Percentiles rank a stretch among this genome's conserved stretches.
Evolutionary conservation across 2,797 vertebrate species (phyloP).

Genomic region (Uromys caudimaculatus): DNA sequence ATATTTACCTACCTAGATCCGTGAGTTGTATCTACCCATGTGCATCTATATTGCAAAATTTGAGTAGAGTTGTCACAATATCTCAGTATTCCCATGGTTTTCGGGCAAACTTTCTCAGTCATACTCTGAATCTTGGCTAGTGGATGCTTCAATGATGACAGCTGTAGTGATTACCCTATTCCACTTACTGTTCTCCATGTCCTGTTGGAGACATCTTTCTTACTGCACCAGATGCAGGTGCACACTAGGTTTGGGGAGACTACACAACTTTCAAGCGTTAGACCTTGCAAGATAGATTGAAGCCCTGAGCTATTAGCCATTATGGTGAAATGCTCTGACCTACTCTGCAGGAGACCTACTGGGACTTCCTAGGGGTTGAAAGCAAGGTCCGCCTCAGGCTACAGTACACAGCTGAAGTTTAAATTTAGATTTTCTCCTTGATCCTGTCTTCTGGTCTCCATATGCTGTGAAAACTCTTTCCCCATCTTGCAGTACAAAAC

Average conservation of each 20-base stretch:
- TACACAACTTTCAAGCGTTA: background rate
- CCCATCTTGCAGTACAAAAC: conserved; percentile 21
- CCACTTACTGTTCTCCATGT: background rate
- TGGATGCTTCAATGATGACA: background rate
- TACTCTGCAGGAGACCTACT: background rate
- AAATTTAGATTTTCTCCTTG: conserved; percentile 24
- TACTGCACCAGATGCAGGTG: background rate
- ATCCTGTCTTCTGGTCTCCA: conserved; percentile 29
- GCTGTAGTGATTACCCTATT: background rate
- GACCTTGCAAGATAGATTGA: background rate
- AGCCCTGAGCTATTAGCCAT: background rate
- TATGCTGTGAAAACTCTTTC: conserved; percentile 21
- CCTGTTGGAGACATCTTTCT: background rate
- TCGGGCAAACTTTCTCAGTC: conserved; percentile 20
- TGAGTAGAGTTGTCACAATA: conserved; percentile 12
- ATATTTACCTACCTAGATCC: background rate
- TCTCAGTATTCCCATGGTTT: conserved; percentile 4
- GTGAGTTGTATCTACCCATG: background rate
- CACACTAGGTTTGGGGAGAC: background rate
- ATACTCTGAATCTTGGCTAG: background rate
- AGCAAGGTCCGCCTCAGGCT: background rate
- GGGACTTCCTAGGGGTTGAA: conserved; percentile 22
- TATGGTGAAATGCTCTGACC: background rate
- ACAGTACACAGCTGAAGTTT: conserved; percentile 12
- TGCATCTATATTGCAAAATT: background rate